Percentiles rank a stretch among this genome's conserved stretches.
Evolutionary conservation across 2,888 invertebrate genomes (phyloP).

Genomic region (Acleris laterana): DNA sequence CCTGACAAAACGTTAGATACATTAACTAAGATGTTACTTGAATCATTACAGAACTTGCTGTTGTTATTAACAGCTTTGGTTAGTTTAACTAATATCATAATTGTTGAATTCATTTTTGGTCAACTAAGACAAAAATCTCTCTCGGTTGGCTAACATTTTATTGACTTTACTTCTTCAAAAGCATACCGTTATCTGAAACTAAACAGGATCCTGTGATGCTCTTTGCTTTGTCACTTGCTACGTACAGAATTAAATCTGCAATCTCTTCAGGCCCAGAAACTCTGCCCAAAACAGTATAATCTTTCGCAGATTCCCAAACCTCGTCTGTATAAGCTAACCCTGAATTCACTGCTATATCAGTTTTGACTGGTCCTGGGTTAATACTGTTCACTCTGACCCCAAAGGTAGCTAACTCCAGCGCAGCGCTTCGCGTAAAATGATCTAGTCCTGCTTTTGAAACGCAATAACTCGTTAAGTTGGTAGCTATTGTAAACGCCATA

Average conservation of each 20-base stretch:
- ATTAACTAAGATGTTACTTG: no score
- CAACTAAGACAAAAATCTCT: no score
- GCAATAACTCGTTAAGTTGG: neutral
- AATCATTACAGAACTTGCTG: no score
- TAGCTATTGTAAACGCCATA: neutral
- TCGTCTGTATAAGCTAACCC: neutral
- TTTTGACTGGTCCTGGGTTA: conserved; percentile 88
- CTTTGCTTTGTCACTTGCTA: conserved; percentile 57
- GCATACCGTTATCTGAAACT: conserved; percentile 46
- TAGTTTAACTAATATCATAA: no score
- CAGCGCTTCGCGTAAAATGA: conserved; percentile 88
- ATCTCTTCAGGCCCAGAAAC: conserved; percentile 47
- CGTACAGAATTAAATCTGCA: conserved; percentile 51
- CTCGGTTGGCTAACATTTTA: no score
- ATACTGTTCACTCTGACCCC: conserved; percentile 86
- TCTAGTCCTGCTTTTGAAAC: conserved; percentile 90
- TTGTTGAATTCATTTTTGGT: no score
- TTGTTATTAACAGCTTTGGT: no score
- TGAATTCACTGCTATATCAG: conserved; percentile 44
- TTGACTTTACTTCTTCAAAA: neutral
- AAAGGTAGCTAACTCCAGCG: conserved; percentile 84
- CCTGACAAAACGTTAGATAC: no score
- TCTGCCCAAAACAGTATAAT: conserved; percentile 3
- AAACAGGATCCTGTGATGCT: conserved; percentile 55
- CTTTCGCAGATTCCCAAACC: conserved; percentile 1